phyloP scores from a whole-genome alignment of 2,113 vertebrate genomes.

The Perca fluviatilis region DNA sequence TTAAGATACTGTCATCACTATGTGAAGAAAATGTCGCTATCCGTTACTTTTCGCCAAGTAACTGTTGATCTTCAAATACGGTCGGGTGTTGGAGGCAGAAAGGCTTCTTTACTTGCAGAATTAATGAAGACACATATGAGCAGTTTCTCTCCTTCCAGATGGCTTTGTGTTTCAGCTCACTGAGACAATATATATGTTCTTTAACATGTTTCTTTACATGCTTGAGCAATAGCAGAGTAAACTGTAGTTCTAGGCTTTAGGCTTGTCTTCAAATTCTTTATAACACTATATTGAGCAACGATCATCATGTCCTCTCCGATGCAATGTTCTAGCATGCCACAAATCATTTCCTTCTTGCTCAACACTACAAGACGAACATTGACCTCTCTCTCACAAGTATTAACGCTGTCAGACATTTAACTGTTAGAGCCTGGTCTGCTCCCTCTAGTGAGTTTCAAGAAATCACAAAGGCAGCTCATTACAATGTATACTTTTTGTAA shows the following conservation, averaged over 20 bases:
- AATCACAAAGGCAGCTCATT: conserved; percentile 84
- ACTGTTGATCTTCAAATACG: conserved; percentile 12
- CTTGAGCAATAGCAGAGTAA: conserved; percentile 53
- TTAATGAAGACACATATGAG: neutral
- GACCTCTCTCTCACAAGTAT: conserved; percentile 45
- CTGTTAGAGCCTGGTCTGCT: conserved; percentile 44
- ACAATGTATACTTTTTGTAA: conserved; percentile 81
- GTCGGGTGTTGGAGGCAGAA: neutral
- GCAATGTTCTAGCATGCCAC: conserved; percentile 49
- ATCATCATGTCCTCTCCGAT: conserved; percentile 38
- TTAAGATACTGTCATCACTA: conserved; percentile 31
- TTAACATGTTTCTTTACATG: conserved; percentile 53
- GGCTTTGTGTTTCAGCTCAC: conserved; percentile 21
- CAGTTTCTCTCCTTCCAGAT: neutral
- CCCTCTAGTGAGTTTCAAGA: conserved; percentile 60
- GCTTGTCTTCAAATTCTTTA: conserved; percentile 42
- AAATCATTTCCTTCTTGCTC: conserved; percentile 10
- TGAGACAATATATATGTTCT: conserved; percentile 7
- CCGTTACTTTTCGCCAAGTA: conserved; percentile 7
- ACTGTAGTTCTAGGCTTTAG: conserved; percentile 17
- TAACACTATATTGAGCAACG: conserved; percentile 50
- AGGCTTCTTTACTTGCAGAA: neutral
- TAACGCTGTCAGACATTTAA: conserved; percentile 37
- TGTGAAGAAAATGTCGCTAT: conserved; percentile 30
- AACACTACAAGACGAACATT: conserved; percentile 30